Conservation (phyloP, 2,888 invertebrate species). For the Melipona beecheii region DNA sequence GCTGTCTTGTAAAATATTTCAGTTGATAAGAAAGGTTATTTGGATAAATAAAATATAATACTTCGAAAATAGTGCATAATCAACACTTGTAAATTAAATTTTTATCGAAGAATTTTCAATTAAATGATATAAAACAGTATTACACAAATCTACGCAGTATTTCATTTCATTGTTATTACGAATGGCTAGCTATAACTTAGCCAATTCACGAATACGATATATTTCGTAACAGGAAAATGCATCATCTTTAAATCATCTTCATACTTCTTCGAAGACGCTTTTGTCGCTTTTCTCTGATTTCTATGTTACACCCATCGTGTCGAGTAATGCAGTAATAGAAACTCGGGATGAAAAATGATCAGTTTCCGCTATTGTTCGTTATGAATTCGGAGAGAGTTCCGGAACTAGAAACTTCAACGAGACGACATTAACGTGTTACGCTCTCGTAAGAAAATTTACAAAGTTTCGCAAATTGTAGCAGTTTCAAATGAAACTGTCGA, state of each 20-base stretch:
- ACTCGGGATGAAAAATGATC: not conserved
- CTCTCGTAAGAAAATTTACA: not conserved
- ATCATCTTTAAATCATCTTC: too few relatives aligned
- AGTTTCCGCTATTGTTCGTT: not conserved
- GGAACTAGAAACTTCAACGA: not conserved
- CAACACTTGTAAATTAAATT: too few relatives aligned
- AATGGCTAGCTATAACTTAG: not conserved
- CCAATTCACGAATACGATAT: not conserved
- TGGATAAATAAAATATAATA: too few relatives aligned
- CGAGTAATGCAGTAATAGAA: not conserved
- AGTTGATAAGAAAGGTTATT: not conserved
- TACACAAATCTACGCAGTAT: not conserved
- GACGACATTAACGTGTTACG: slow-evolving; percentile 3
- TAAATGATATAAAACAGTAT: too few relatives aligned
- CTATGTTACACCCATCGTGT: not conserved
- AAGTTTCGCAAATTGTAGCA: slow-evolving; percentile 13
- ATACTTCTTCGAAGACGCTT: too few relatives aligned
- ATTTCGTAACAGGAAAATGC: not conserved
- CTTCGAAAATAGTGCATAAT: too few relatives aligned
- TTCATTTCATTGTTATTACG: not conserved
- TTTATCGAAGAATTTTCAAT: too few relatives aligned
- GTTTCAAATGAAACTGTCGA: slow-evolving; percentile 5
- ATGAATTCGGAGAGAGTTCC: slow-evolving; percentile 2
- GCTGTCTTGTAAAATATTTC: not conserved
- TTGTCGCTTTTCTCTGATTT: too few relatives aligned